phyloP scores from a whole-genome alignment of 2,888 invertebrate species.

The Aquatica leii region DNA sequence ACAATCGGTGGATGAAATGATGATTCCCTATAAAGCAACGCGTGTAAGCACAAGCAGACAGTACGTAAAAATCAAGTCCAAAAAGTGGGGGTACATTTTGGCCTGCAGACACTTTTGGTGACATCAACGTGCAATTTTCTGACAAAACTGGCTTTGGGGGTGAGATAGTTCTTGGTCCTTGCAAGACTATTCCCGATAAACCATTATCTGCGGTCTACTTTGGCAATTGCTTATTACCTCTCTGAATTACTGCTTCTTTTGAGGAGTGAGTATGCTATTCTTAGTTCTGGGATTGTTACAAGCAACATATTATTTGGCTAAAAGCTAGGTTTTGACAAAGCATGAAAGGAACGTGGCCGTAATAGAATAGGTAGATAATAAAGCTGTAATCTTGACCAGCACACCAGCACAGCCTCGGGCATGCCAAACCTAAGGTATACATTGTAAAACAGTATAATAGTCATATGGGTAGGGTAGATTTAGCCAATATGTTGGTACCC shows the following conservation, averaged over 20 bases:
- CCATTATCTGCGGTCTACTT: background rate
- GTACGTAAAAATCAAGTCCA: background rate
- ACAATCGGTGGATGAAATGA: constrained; percentile 12
- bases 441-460: background rate
- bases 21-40: constrained; percentile 11
- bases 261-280: too few relatives aligned
- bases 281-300: background rate
- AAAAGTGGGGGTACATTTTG: background rate
- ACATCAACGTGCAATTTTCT: background rate
- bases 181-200: background rate
- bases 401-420: background rate
- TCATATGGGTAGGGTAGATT: background rate
- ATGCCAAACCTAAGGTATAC: background rate
- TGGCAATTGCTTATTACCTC: background rate
- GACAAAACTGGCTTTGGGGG: constrained; percentile 1
- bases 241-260: background rate
- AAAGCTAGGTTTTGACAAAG: background rate
- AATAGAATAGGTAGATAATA: background rate
- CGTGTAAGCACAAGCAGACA: constrained; percentile 2
- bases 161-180: background rate
- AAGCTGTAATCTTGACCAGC: background rate
- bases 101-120: background rate
- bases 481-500: background rate
- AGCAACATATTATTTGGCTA: background rate
- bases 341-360: background rate